Percentiles rank a stretch among this genome's conserved stretches.
phyloP scores from a whole-genome alignment of 2,797 vertebrate species.

The Alca torda region DNA sequence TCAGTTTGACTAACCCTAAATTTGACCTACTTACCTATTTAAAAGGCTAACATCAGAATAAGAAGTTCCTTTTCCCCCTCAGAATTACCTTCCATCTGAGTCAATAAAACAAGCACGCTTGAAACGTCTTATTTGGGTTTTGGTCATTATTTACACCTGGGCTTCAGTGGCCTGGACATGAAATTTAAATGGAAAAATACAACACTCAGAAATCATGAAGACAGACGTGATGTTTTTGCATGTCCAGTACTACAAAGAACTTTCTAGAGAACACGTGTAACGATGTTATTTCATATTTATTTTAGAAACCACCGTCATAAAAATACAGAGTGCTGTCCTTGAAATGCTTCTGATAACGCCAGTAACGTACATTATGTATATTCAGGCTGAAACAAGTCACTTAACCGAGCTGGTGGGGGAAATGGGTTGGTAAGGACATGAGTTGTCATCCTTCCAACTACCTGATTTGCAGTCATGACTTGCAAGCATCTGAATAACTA shows the following conservation, averaged over 20 bases:
- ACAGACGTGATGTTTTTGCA: background rate
- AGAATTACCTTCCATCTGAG: background rate
- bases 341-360: background rate
- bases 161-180: background rate
- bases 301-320: background rate
- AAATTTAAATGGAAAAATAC: background rate
- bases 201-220: background rate
- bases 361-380: background rate
- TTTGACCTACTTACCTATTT: background rate
- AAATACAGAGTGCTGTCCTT: background rate
- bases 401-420: background rate
- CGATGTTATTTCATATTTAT: background rate
- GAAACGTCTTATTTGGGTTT: background rate
- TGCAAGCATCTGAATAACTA: background rate
- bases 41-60: background rate
- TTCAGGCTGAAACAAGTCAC: background rate
- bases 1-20: background rate
- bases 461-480: background rate
- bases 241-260: background rate
- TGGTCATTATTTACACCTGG: background rate
- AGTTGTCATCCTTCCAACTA: background rate
- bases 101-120: background rate
- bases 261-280: background rate
- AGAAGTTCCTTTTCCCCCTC: background rate
- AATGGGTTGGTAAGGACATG: background rate